Evolutionary conservation across 2,113 vertebrate species (phyloP), one percentile per base, ranked within the genome.

Genomic region (Anser cygnoides): DNA sequence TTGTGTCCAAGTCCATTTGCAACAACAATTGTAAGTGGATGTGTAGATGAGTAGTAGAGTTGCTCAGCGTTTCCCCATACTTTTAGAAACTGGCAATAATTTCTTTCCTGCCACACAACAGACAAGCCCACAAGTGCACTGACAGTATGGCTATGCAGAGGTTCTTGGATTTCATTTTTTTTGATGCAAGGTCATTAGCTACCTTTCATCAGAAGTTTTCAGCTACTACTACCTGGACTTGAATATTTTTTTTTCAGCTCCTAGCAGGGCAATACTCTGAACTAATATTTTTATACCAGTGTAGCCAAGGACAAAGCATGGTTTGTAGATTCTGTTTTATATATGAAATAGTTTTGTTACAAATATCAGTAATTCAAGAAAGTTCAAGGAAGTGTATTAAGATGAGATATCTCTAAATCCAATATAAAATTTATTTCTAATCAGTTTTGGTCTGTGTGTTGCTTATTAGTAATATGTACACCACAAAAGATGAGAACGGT

Each of bases 101-200:
- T 84, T 81, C 28, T 76, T 88, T 28, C 20, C n/a, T 9, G 41
- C 6, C 9, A 3, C 9, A 11, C 7, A 54, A 13, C 10, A 87
- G 43, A 31, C 0, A 14, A 83, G 4, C 21, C 17, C 7, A 33
- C 11, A 6, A 50, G 35, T 1, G 1, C 49, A 31, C 11, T 50
- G 35, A 7, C 23, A n/a, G 28, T 11, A 73, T 11, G 28, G 9
- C 9, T 73, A n/a, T 43, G 9, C 5, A 35, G 10, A 49, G 1
- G 23, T 62, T 44, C 46, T 67, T 70, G 10, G 10, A 37, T 46
- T 91, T 58, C 26, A 81, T 41, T 7, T 77, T 74, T 87, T 43
- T 49, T 12, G 41, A 35, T 9, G 16, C 1, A 5, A 39, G 6
- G 17, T 20, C 3, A 2, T 66, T 84, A 78, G 3, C 44, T 49